Base-by-base conservation (phyloP, 2,888 invertebrate genomes). In the Caenorhabditis plicata region DNA sequence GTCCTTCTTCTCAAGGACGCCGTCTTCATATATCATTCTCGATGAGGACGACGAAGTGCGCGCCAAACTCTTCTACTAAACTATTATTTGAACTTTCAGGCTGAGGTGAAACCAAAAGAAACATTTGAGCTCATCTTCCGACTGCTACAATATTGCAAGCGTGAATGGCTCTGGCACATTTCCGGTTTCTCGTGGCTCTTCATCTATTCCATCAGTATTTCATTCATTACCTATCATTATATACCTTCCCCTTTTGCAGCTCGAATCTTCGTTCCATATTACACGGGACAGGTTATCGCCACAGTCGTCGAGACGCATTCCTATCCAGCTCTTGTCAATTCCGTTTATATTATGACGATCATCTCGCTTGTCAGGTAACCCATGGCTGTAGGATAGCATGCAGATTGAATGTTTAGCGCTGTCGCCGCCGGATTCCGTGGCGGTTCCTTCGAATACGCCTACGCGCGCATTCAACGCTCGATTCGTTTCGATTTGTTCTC, bases 241-340 rank as follows among this genome's bases (percentile, higher is more conserved):
- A 29, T 25, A 4, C n/a, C 3, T 31, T 8, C 17, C 9, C 3
- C 8, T 25, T n/a, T 58, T 76, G 41, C 49, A 78, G 82, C 82
- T 29, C 76, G 82, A 44, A 82, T 83, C 41, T 83, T 83, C 68
- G 79, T 82, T 2, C 83, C 83, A 5, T 83, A 74, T 69, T 83
- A 80, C 67, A 82, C 82, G 1, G 71, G 71, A 29, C 76, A 81
- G 53, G 82, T 83, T 26, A 82, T 83, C 17, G 81, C 82, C 41
- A 80, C 81, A 20, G 83, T 83, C 20, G 82, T 82, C 3, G 68
- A 65, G 35, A 80, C 80, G 13, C 80, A 81, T 33, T 78, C 81
- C 11, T 68, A 78, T 58, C 60, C 64, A n/a, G 77, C 79, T 7
- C 81, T 83, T 47, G 29, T 67, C 5, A 54, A 58, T 25, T 61